These are phyloP conservation scores for Prionailurus bengalensis DNA, from an alignment of 2,113 vertebrate genomes.

Conservation along the genomic window DNA sequence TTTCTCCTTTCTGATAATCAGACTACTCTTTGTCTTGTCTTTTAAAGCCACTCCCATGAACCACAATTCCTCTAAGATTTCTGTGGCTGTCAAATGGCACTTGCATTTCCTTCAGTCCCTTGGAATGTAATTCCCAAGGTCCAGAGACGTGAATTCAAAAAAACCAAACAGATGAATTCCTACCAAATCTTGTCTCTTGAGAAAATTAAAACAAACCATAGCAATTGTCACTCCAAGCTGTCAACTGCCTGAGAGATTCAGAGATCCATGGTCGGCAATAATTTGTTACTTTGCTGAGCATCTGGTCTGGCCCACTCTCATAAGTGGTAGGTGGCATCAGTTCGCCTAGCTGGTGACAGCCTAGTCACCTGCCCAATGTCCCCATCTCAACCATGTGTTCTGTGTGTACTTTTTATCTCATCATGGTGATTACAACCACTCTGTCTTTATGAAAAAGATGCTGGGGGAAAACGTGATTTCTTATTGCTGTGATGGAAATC, in stretches of 20 bases:
- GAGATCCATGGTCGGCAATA: not conserved
- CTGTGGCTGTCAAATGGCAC: not conserved
- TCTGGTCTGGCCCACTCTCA: not conserved
- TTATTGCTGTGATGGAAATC: not conserved
- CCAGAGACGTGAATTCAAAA: not conserved
- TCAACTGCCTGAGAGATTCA: not conserved
- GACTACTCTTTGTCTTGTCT: not conserved
- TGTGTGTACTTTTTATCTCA: not conserved
- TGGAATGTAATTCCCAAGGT: not conserved
- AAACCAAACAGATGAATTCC: not conserved
- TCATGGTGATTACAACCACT: not conserved
- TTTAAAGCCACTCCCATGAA: not conserved
- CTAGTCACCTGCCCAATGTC: not conserved
- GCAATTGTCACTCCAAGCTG: not conserved
- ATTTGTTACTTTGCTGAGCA: not conserved
- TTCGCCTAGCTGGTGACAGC: not conserved
- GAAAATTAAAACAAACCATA: constrained; percentile 37
- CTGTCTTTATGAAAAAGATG: constrained; percentile 40
- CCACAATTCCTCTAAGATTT: not conserved
- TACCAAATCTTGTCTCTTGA: not conserved
- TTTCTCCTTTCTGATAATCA: not conserved
- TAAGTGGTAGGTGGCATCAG: not conserved
- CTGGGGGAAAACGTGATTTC: not conserved
- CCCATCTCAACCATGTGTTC: not conserved
- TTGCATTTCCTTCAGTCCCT: not conserved